A percentile compares a stretch with the other conserved stretches of the same genome.
Evolutionary conservation across 2,888 invertebrate species (phyloP).

Genomic region (Ptychoptera contaminata): DNA sequence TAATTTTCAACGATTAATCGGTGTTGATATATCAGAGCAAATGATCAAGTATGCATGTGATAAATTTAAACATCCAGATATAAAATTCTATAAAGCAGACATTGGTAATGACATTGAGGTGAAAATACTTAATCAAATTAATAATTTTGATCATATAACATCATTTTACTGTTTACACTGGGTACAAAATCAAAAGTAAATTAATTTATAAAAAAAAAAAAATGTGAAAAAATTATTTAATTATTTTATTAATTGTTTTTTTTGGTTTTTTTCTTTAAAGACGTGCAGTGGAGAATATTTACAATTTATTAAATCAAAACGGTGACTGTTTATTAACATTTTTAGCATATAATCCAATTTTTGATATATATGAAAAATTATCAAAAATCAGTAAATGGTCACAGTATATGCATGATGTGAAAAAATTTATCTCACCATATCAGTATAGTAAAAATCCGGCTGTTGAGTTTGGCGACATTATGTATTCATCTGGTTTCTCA

Average conservation of each 20-base stretch:
- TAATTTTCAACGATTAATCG: constrained; percentile 37
- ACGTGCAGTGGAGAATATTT: constrained; percentile 46
- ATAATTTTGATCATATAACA: constrained; percentile 47
- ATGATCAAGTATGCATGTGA: constrained; percentile 53
- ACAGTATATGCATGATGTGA: constrained; percentile 46
- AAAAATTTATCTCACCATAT: constrained; percentile 49
- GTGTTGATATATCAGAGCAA: constrained; percentile 50
- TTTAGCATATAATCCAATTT: constrained; percentile 50
- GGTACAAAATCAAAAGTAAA: constrained; percentile 55
- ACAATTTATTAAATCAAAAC: constrained; percentile 43
- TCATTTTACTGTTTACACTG: constrained; percentile 71
- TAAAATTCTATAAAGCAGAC: constrained; percentile 36
- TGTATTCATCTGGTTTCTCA: constrained; percentile 43
- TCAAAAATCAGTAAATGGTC: constrained; percentile 41
- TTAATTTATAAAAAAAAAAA: constrained; percentile 5
- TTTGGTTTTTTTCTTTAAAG: constrained; percentile 29
- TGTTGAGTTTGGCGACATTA: constrained; percentile 35
- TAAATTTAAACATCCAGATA: constrained; percentile 32
- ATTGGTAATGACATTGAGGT: constrained; percentile 31
- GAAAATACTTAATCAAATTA: constrained; percentile 21
- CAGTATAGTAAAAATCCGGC: constrained; percentile 45
- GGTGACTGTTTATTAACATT: constrained; percentile 56
- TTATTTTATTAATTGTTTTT: constrained; percentile 1
- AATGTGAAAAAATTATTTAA: not conserved
- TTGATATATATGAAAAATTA: constrained; percentile 48